Percentiles rank a stretch among this genome's conserved stretches.
phyloP scores from a whole-genome alignment of 2,113 vertebrate species.

The Bubalus kerabau region DNA sequence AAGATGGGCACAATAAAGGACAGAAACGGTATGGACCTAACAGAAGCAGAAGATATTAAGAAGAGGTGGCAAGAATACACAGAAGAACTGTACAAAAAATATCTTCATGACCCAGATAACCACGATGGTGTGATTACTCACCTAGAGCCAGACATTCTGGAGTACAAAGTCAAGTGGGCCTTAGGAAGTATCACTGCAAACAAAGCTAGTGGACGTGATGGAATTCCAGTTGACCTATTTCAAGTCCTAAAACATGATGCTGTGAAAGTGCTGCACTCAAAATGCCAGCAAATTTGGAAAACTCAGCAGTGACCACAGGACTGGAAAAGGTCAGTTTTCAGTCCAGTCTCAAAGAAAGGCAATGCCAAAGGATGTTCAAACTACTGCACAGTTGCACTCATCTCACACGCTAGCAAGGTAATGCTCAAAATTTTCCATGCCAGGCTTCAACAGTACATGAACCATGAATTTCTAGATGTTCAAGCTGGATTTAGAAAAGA shows the following conservation, averaged over 20 bases:
- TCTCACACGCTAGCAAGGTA: background rate
- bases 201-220: background rate
- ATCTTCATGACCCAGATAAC: background rate
- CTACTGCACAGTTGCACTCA: background rate
- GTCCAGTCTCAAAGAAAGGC: background rate
- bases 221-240: background rate
- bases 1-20: background rate
- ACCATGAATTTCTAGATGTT: background rate
- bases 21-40: background rate
- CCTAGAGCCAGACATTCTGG: background rate
- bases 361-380: background rate
- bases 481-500: background rate
- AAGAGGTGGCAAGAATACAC: background rate
- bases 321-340: background rate
- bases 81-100: background rate
- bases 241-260: background rate
- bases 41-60: background rate
- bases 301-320: background rate
- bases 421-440: background rate
- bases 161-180: background rate
- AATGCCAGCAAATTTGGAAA: background rate
- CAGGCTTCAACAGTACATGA: background rate
- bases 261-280: background rate
- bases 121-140: background rate
- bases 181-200: background rate